Percentiles rank a stretch among this genome's conserved stretches.
Evolutionary conservation across 2,888 invertebrate species (phyloP).

Genomic region (Venustoraphidia nigricollis): DNA sequence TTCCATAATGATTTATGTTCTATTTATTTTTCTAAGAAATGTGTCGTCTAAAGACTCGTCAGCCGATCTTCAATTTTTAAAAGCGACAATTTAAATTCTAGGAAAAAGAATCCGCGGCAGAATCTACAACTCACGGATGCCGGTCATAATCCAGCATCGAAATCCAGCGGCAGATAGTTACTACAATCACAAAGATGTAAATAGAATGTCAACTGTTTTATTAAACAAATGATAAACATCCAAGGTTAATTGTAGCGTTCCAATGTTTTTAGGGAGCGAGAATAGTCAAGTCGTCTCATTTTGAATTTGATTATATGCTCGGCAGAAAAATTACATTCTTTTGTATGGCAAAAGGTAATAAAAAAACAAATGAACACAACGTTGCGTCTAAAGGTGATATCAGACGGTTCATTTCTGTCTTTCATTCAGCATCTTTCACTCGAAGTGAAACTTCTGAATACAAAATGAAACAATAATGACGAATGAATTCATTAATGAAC

Average conservation of each 20-base stretch:
- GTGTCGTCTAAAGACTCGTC: no score
- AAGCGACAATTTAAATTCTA: constrained; percentile 2
- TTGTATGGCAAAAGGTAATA: constrained; percentile 47
- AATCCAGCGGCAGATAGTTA: constrained; percentile 41
- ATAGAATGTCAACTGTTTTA: constrained; percentile 15
- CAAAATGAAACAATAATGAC: no score
- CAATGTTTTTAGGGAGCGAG: constrained; percentile 42
- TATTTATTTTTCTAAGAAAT: no score
- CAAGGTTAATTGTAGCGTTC: constrained; percentile 3
- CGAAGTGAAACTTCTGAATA: no score
- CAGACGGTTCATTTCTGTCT: no score
- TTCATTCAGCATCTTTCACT: no score
- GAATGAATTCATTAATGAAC: no score
- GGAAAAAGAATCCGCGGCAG: constrained; percentile 27
- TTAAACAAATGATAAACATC: not conserved
- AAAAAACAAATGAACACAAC: not conserved
- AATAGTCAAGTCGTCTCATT: constrained; percentile 53
- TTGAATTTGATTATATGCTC: constrained; percentile 55
- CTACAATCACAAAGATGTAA: constrained; percentile 49
- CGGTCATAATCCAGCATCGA: constrained; percentile 37
- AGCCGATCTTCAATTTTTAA: not conserved
- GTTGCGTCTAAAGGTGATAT: no score
- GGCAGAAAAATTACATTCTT: constrained; percentile 63
- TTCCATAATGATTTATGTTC: no score
- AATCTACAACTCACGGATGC: constrained; percentile 33